Evolutionary conservation across 2,797 vertebrate genomes (phyloP), one percentile per base, ranked within the genome.

Genomic region (Cynopterus sphinx): DNA sequence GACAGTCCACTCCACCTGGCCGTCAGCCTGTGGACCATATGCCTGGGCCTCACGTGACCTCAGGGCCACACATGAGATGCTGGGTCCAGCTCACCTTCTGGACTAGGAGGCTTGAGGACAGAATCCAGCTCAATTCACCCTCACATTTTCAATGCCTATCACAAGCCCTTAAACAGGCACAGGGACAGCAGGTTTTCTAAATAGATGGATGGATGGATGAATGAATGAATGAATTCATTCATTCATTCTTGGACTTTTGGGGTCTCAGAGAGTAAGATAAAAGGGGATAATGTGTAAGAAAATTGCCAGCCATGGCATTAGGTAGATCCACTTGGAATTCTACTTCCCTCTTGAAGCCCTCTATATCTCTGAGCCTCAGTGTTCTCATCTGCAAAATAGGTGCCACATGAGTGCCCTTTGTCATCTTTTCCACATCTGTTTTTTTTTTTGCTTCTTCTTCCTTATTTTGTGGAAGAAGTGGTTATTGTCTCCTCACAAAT

Each of bases 351-450:
- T 6, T 4, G 24, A 68, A 15, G 41, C n/a, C n/a, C 36, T 83
- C 65, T 68, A 6, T 28, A 9, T 24, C 31, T 13, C 3, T 3
- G 43, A 26, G 4, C 1, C n/a, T 46, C 3, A 1, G 46, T 1
- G 6, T 85, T 53, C 19, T 63, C 53, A 26, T 24, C 10, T n/a
- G 59, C 21, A 63, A 21, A 71, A 17, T 8, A 31, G 74, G 55
- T 13, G 8, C 9, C 51, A 4, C 6, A 13, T 5, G 31, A 55
- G 22, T 0, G 1, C 9, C 75, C 39, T 33, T 13, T 2, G 31
- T 24, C n/a, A 5, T 16, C 61, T 10, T 17, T 6, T 78, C 46
- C 4, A 2, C 9, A 3, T 26, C 19, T 3, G 0, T 22, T 59
- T 21, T 28, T 33, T 33, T 59, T 21, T 28, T 39, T 4, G 17